Base-by-base conservation (phyloP, 2,797 vertebrate species). In the Mus minutoides region DNA sequence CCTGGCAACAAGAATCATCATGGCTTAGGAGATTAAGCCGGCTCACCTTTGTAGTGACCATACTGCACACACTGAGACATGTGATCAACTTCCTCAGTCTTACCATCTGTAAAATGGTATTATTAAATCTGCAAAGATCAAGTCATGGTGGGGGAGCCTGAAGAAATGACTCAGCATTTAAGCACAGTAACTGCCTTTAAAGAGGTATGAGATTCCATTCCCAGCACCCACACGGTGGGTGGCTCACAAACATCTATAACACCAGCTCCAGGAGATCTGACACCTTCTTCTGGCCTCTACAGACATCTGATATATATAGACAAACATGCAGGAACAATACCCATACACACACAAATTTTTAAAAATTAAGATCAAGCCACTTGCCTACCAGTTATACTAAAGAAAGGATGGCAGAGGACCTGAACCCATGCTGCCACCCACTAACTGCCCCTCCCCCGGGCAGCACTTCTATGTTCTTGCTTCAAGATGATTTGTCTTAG, bases 31-130 rank as follows among this genome's bases (percentile, higher is more conserved):
- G 12, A 24, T 34, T 40, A 52, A 87, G 37, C 17, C 37, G 58
- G 40, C 69, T 26, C 34, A 62, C 13, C 0, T 0, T 2, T 11
- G 7, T 6, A 26, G 69, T 49, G n/a, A 54, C 56, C 34, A 1
- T 26, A 40, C 43, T 37, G 69, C 79, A 64, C 71, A 37, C 37
- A 12, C 1, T 12, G n/a, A 37, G 46, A 54, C 49, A 1, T 11
- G 37, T 16, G 12, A 24, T 87, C 13, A 7, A 8, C 12, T 60
- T 4, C 6, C 43, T 43, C 52, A 46, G 29, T 16, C 49, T 88
- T 76, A 46, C 0, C 11, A 1, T 40, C 52, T 54, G 92, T 71
- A 52, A 83, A 79, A 54, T 46, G 58, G 49, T 19, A 0, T 73
- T 46, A 49, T 29, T 62, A 94, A 90, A 46, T 31, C 56, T n/a